Evolutionary conservation across 35 echinoderm and acorn worm species (phyloP).

Genomic region (Ophiothrix spiculata): DNA sequence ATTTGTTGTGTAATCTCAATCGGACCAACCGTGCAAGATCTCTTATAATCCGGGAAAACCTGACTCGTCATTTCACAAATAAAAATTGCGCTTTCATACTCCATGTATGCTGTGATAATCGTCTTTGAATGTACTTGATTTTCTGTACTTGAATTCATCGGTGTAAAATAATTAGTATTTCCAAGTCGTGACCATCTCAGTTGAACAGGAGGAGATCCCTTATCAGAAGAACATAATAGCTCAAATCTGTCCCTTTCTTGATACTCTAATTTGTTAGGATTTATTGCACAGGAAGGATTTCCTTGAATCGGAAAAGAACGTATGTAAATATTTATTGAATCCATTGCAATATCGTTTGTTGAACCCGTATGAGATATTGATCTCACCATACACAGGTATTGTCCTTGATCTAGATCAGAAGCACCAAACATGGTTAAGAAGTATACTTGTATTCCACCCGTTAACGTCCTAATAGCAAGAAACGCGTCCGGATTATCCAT

Average conservation of each 20-base stretch:
- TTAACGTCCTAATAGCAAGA: background rate
- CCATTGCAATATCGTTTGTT: background rate
- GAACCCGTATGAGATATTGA: background rate
- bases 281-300: background rate
- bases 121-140: background rate
- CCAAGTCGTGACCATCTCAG: background rate
- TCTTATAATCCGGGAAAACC: background rate
- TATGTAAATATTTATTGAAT: background rate
- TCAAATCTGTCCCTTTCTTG: background rate
- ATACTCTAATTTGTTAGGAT: background rate
- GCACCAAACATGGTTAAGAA: background rate
- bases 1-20: background rate
- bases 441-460: background rate
- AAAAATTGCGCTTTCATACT: background rate
- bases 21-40: background rate
- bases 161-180: background rate
- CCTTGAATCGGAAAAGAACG: background rate
- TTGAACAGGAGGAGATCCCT: background rate
- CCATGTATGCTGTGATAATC: background rate
- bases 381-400: background rate
- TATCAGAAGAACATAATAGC: background rate
- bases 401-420: background rate
- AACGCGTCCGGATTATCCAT: background rate
- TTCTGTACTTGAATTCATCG: background rate
- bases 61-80: background rate